Percentiles rank a stretch among this genome's conserved stretches.
Conservation (phyloP, 2,888 invertebrate species). For the Ganaspis brasiliensis region DNA sequence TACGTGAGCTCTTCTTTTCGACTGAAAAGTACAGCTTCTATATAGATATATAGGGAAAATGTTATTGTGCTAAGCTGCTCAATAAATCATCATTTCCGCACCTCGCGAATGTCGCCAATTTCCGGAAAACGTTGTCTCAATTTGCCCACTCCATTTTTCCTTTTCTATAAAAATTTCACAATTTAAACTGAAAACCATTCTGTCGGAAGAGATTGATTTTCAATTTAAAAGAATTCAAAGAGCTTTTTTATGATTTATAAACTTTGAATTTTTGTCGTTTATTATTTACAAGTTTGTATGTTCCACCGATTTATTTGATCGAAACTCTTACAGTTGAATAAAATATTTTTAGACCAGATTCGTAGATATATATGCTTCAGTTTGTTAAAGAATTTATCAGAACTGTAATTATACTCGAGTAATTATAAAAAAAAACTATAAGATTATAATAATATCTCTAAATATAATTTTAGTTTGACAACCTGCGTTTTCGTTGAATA, state of each 20-base stretch:
- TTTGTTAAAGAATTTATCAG: too few relatives aligned
- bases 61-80: slow-evolving; percentile 19
- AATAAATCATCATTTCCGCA: slow-evolving; percentile 29
- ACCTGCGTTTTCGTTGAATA: neutral
- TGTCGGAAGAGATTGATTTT: neutral
- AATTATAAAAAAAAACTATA: too few relatives aligned
- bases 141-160: neutral
- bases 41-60: slow-evolving; percentile 3
- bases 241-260: too few relatives aligned
- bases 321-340: too few relatives aligned
- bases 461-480: neutral
- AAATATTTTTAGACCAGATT: too few relatives aligned
- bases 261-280: too few relatives aligned
- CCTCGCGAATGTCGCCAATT: slow-evolving; percentile 5
- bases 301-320: too few relatives aligned
- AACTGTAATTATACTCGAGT: too few relatives aligned
- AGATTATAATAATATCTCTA: neutral
- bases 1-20: slow-evolving; percentile 12
- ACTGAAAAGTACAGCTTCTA: neutral
- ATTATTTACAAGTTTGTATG: too few relatives aligned
- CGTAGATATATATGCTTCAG: too few relatives aligned
- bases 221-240: neutral
- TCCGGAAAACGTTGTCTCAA: slow-evolving; percentile 15
- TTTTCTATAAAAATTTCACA: neutral
- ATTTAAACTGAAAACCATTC: neutral